Evolutionary conservation across 92 coral and sea anemone genomes (phyloP).

Genomic region (Nematostella vectensis): DNA sequence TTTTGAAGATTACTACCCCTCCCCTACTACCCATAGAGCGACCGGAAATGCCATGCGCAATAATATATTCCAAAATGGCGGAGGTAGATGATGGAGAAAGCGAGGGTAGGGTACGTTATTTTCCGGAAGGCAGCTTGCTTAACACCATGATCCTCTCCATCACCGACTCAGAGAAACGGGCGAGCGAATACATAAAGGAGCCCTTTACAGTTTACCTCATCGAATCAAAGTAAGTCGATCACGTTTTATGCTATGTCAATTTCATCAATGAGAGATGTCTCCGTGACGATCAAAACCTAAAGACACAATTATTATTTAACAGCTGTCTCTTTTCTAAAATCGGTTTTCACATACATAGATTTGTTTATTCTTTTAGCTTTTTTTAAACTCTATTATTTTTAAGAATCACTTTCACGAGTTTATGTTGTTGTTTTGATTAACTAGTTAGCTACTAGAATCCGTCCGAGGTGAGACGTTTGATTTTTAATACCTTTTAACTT

Average conservation of each 20-base stretch:
- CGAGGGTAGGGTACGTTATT: conserved; percentile 48
- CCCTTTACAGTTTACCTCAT: conserved; percentile 92
- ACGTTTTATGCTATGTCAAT: conserved; percentile 2
- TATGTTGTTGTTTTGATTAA: too few species aligned
- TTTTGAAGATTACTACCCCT: conserved; percentile 2
- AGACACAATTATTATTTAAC: too few species aligned
- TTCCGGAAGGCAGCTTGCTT: conserved; percentile 87
- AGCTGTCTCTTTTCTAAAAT: too few species aligned
- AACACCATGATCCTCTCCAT: conserved; percentile 89
- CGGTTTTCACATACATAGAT: too few species aligned
- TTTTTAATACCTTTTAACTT: too few species aligned
- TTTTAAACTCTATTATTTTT: too few species aligned
- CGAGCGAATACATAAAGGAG: conserved; percentile 79
- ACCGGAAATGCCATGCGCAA: conserved; percentile 23
- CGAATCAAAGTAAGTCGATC: conserved; percentile 71
- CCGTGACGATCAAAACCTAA: too few species aligned
- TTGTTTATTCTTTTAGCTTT: too few species aligned
- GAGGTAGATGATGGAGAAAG: conserved; percentile 32
- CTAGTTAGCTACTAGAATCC: too few species aligned
- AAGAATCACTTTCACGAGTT: too few species aligned
- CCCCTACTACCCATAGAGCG: conserved; percentile 4
- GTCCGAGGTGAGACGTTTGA: too few species aligned
- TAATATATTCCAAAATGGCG: conserved; percentile 56
- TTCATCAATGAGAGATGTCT: too few species aligned
- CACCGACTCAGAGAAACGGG: conserved; percentile 83